Base-by-base conservation (phyloP, 2,888 invertebrate species). In the Polylopha cassiicola region DNA sequence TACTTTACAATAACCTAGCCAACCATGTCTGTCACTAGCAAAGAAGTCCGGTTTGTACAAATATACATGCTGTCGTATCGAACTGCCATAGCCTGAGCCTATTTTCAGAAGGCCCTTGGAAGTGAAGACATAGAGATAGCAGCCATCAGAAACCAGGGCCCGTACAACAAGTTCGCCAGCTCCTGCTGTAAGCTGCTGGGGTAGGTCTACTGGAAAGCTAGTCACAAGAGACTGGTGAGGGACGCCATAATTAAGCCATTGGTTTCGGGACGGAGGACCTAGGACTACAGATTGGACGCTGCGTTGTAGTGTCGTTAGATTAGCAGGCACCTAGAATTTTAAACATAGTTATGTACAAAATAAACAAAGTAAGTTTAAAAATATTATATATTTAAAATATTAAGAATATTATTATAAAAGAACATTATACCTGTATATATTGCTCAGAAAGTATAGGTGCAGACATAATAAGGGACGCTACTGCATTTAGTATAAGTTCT, bases 41-140 rank as follows among this genome's bases (percentile, higher is more conserved):
- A 97, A 95, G 69, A 95, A 93, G 46, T 82, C 75, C 14, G 92
- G 89, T 71, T 95, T 95, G 66, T 93, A 91, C 48, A 91, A 85
- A 67, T 97, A 95, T 11, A 97, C 88, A 62, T 95, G 93, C n/a
- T 97, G 98, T 74, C 93, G 93, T 51, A 95, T 89, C 4, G 98
- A 97, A 48, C 95, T 95, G 31, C 95, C 94, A 68, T 95, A 96
- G 4, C 99, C 99, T 32, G 97, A 95, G 9, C 99, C 99, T 46
- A 99, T 91, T 86, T 99, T 99, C 47, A 95, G 87, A 27, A 99
- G 85, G 1, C 96, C 95, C 56, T 91, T 91, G 5, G 92, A 91
- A 16, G 94, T 91, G 57, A 95, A 92, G 15, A 99, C 85, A 74
- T 96, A 99, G 34, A 99, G 87, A 75, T 90, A 97, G 49, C 92